phyloP scores from a whole-genome alignment of 2,113 vertebrate genomes.

The Myotis yumanensis region DNA sequence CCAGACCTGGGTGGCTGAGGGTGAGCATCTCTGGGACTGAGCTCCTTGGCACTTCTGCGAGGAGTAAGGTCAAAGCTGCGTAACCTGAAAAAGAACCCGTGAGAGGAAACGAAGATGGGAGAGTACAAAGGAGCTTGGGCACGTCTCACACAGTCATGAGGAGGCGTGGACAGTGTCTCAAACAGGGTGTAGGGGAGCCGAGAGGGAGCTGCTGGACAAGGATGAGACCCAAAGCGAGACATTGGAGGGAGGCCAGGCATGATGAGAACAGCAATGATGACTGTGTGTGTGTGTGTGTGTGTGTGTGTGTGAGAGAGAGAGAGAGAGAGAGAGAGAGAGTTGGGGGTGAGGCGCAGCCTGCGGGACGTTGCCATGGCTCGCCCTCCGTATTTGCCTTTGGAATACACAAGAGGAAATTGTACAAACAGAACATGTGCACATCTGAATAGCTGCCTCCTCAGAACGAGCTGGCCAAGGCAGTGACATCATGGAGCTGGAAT shows the following conservation, averaged over 20 bases:
- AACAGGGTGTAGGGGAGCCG: background rate
- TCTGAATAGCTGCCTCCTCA: background rate
- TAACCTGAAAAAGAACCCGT: background rate
- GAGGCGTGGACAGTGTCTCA: background rate
- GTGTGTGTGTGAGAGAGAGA: no score
- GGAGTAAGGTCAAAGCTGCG: background rate
- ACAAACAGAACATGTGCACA: background rate
- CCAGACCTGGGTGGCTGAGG: accelerated
- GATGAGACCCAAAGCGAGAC: no score
- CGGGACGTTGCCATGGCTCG: background rate
- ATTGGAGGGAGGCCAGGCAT: background rate
- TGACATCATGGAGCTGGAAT: background rate
- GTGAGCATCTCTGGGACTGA: background rate
- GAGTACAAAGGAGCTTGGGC: background rate
- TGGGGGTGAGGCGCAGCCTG: background rate
- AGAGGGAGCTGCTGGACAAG: no score
- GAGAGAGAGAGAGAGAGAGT: no score
- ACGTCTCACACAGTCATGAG: accelerated
- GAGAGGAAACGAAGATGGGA: accelerated
- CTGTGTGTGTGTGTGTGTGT: no score
- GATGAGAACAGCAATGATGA: background rate
- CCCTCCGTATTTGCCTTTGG: background rate
- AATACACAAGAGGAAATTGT: background rate
- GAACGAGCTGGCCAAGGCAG: background rate
- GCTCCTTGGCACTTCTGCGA: background rate